Evolutionary conservation across 2,888 invertebrate species (phyloP).

Genomic region (Ochropleura plecta): DNA sequence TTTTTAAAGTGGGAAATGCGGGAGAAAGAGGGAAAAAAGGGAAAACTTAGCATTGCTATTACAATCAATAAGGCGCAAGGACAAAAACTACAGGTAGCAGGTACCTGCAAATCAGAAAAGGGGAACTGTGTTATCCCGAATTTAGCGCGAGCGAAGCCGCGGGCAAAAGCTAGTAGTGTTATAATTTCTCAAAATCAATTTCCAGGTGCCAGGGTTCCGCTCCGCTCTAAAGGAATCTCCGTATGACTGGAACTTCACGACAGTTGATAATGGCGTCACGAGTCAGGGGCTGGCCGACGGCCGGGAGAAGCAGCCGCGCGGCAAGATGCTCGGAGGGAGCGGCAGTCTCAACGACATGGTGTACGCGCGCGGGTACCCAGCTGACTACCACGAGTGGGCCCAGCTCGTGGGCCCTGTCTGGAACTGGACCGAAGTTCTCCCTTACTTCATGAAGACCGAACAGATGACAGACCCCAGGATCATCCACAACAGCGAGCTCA

Average conservation of each 20-base stretch:
- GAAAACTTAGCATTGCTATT: no score
- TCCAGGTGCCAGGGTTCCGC: conserved; percentile 80
- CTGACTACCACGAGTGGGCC: conserved; percentile 84
- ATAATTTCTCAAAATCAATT: conserved; percentile 8
- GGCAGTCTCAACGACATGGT: conserved; percentile 85
- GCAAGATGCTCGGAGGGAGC: conserved; percentile 82
- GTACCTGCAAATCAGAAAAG: no score
- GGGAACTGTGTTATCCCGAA: no score
- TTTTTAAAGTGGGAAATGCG: no score
- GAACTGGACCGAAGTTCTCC: conserved; percentile 80
- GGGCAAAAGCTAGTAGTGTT: no score
- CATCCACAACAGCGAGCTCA: conserved; percentile 73
- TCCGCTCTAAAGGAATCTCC: conserved; percentile 70
- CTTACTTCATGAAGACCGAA: conserved; percentile 84
- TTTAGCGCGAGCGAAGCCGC: no score
- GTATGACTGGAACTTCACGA: conserved; percentile 85
- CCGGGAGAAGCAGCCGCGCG: conserved; percentile 80
- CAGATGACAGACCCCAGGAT: conserved; percentile 80
- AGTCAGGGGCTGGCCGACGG: conserved; percentile 78
- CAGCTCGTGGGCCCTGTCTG: conserved; percentile 73
- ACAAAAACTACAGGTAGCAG: no score
- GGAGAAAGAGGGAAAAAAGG: no score
- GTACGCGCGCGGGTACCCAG: conserved; percentile 82
- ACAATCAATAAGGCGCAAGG: no score
- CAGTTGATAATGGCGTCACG: conserved; percentile 73